A percentile compares a stretch with the other conserved stretches of the same genome.
Conservation (phyloP, 2,113 vertebrate species). For the Microtus oregoni region DNA sequence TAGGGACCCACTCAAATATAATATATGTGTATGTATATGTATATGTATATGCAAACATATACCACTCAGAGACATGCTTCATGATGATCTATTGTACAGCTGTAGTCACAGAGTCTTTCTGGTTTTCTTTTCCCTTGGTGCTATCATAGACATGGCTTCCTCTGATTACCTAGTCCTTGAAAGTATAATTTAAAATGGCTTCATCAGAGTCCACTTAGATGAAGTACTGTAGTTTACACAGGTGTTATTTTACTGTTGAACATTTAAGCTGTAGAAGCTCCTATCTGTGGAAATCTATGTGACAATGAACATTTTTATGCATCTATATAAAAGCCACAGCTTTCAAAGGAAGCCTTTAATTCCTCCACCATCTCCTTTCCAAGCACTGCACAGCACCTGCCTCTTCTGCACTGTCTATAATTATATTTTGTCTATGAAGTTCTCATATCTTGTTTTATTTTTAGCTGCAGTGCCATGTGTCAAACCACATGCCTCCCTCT, state of each 20-base stretch:
- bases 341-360: slow-evolving; percentile 48
- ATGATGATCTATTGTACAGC: background rate
- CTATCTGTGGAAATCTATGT: background rate
- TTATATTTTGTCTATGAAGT: slow-evolving; percentile 42
- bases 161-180: background rate
- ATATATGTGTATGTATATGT: background rate
- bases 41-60: background rate
- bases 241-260: background rate
- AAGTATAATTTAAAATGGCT: slow-evolving; percentile 38
- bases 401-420: background rate
- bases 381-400: slow-evolving; percentile 7
- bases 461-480: slow-evolving; percentile 6
- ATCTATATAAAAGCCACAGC: slow-evolving; percentile 42
- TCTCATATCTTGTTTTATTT: slow-evolving; percentile 56
- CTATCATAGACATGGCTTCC: background rate
- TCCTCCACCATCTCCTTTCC: slow-evolving; percentile 38
- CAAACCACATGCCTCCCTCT: background rate
- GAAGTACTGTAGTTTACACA: background rate
- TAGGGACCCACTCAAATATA: background rate
- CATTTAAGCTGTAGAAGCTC: background rate
- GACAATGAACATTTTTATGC: background rate
- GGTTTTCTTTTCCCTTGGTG: background rate
- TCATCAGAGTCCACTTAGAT: background rate
- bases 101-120: slow-evolving; percentile 19
- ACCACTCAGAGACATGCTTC: too few relatives aligned